Percentiles rank a stretch among this genome's conserved stretches.
Conservation (phyloP, 2,113 vertebrate species). For the Isichthys henryi region DNA sequence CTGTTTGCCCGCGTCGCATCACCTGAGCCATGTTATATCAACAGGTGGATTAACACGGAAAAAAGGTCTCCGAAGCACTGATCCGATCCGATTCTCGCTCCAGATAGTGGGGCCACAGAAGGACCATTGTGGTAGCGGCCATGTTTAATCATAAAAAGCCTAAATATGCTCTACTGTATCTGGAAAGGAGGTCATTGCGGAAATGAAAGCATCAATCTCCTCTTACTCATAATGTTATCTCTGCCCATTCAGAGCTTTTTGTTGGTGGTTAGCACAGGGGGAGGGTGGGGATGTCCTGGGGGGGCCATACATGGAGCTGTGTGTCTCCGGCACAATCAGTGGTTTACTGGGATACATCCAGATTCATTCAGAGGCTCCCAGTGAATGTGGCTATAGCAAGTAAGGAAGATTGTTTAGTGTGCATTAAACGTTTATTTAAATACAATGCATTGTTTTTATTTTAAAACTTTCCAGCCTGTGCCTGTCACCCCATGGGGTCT, state of each 20-base stretch:
- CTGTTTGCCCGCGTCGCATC: background rate
- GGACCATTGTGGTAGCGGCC: slow-evolving; percentile 37
- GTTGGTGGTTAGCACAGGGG: background rate
- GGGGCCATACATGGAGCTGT: background rate
- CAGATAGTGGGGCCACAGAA: slow-evolving; percentile 42
- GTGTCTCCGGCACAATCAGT: background rate
- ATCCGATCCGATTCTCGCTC: background rate
- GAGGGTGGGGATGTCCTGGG: background rate
- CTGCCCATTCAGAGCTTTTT: slow-evolving; percentile 7
- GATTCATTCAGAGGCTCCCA: background rate
- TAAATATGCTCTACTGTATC: background rate
- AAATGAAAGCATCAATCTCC: background rate
- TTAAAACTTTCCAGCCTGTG: slow-evolving; percentile 64
- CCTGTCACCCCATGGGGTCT: slow-evolving; percentile 80
- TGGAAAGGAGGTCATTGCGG: slow-evolving; percentile 18
- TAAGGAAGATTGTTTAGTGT: background rate
- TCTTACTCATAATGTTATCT: slow-evolving; percentile 1
- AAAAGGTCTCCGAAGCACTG: background rate
- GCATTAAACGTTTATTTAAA: background rate
- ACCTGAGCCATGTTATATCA: background rate
- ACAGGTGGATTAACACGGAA: background rate
- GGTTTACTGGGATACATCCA: background rate
- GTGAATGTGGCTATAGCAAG: background rate
- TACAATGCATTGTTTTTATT: background rate
- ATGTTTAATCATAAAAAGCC: slow-evolving; percentile 16